phyloP scores from a whole-genome alignment of 2,113 vertebrate species.

The Mormyrus iriodes region DNA sequence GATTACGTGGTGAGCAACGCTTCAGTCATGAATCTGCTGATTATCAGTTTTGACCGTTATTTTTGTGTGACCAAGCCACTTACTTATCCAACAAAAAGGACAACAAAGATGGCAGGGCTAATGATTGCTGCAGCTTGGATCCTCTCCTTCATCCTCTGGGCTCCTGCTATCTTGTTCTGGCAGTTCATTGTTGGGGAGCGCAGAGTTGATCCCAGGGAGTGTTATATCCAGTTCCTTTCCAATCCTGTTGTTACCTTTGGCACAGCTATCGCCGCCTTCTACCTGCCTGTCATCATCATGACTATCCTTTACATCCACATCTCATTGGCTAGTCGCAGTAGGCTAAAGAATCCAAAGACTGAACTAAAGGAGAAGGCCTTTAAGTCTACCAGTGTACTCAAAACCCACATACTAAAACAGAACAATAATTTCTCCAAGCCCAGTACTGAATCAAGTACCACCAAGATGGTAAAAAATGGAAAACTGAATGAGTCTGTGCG shows the following conservation, averaged over 20 bases:
- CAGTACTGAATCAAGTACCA: conserved; percentile 55
- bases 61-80: conserved; percentile 98
- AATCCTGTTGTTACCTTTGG: conserved; percentile 92
- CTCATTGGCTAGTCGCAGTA: conserved; percentile 90
- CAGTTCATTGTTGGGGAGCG: conserved; percentile 93
- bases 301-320: conserved; percentile 94
- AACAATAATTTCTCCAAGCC: conserved; percentile 76
- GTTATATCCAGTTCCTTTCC: conserved; percentile 95
- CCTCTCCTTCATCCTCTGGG: conserved; percentile 93
- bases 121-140: conserved; percentile 97
- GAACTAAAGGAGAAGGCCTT: conserved; percentile 78
- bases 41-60: conserved; percentile 96
- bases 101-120: conserved; percentile 93
- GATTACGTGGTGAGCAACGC: conserved; percentile 96
- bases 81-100: conserved; percentile 83
- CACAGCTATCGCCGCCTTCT: conserved; percentile 95
- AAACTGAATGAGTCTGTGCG: conserved; percentile 65
- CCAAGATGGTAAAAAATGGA: conserved; percentile 78
- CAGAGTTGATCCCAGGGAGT: conserved; percentile 78
- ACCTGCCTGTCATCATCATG: conserved; percentile 96
- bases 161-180: conserved; percentile 96
- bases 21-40: conserved; percentile 95
- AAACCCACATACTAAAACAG: conserved; percentile 74
- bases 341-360: conserved; percentile 82
- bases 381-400: conserved; percentile 74